These are phyloP conservation scores for Oegoconia quadripuncta DNA, from an alignment of 2,888 invertebrate genomes.

Conservation along the genomic window DNA sequence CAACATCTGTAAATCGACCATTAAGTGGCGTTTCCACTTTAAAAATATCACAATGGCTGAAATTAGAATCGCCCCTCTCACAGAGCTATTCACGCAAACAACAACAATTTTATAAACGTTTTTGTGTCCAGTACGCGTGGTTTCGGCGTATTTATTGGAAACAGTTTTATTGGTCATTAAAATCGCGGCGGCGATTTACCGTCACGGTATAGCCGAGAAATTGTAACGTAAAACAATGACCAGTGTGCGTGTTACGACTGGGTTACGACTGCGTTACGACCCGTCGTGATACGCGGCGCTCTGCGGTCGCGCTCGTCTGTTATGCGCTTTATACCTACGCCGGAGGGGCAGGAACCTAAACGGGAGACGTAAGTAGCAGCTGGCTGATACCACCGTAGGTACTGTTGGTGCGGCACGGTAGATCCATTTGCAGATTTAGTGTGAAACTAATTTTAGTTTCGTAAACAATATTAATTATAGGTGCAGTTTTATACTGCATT, in stretches of 20 bases:
- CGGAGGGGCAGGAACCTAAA: not conserved
- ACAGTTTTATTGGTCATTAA: slow-evolving; percentile 57
- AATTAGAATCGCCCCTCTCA: too few species aligned
- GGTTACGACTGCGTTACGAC: slow-evolving; percentile 45
- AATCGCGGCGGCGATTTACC: slow-evolving; percentile 39
- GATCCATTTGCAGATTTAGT: not conserved
- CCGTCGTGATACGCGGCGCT: slow-evolving; percentile 18
- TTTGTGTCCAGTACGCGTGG: slow-evolving; percentile 14
- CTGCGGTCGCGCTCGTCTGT: slow-evolving; percentile 1
- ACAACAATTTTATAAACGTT: not conserved
- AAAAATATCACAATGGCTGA: too few species aligned
- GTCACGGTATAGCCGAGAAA: slow-evolving; percentile 39
- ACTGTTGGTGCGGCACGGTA: not conserved
- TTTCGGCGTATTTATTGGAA: slow-evolving; percentile 45
- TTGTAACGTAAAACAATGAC: slow-evolving; percentile 52
- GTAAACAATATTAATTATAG: slow-evolving; percentile 2
- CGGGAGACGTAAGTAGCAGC: not conserved
- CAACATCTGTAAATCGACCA: too few species aligned
- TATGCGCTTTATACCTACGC: not conserved
- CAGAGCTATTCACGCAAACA: too few species aligned
- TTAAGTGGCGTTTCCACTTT: too few species aligned
- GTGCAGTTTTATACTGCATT: too few species aligned
- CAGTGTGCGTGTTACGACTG: slow-evolving; percentile 41
- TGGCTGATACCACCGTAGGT: not conserved
- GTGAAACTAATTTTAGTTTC: slow-evolving; percentile 2